Evolutionary conservation across 2,113 vertebrate species (phyloP).

Genomic region (Pelodiscus sinensis): DNA sequence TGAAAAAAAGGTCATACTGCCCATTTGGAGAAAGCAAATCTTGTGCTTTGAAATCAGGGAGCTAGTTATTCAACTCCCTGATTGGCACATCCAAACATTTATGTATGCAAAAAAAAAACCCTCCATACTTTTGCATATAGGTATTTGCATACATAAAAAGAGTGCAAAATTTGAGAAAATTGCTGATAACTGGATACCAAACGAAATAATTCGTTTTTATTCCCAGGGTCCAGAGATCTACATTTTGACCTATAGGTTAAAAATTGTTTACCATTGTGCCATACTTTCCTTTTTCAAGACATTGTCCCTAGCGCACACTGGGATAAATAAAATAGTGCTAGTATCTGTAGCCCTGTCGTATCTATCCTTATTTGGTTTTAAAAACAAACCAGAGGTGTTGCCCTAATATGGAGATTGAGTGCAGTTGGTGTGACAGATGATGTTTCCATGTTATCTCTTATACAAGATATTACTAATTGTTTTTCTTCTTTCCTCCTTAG

Average conservation of each 20-base stretch:
- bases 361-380: constrained; percentile 35
- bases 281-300: constrained; percentile 23
- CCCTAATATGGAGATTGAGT: constrained; percentile 69
- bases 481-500: not conserved
- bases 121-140: not conserved
- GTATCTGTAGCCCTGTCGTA: constrained; percentile 46
- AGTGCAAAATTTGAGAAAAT: not conserved
- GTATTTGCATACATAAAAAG: not conserved
- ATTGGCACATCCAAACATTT: constrained; percentile 15
- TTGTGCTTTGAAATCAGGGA: constrained; percentile 14
- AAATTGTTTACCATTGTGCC: constrained; percentile 24
- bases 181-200: constrained; percentile 21
- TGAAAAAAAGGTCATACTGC: not conserved
- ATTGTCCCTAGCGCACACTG: not conserved
- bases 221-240: not conserved
- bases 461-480: not conserved
- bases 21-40: not conserved
- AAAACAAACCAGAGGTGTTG: constrained; percentile 56
- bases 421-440: constrained; percentile 46
- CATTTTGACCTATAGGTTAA: not conserved
- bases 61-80: not conserved
- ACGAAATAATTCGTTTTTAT: constrained; percentile 24
- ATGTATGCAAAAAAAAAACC: not conserved
- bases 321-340: constrained; percentile 17
- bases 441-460: constrained; percentile 41